phyloP scores from a whole-genome alignment of 2,888 invertebrate genomes.

The Drosophila kambysellisi region DNA sequence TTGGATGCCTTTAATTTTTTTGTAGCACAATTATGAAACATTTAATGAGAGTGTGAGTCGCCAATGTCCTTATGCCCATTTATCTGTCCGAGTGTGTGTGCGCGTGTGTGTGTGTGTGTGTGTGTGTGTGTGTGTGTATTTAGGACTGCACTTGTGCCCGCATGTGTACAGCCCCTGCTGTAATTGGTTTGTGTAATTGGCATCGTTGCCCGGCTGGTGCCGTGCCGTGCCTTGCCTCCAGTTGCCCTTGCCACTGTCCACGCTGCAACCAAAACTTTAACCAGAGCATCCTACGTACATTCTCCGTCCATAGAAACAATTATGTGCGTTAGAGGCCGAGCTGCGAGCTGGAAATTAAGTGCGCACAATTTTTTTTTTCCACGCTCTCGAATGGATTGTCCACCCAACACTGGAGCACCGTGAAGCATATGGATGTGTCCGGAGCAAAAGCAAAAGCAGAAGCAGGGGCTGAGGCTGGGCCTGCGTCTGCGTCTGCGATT shows the following conservation, averaged over 20 bases:
- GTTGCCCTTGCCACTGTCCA: not conserved
- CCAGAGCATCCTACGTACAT: slow-evolving; percentile 12
- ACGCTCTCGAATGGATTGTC: slow-evolving; percentile 8
- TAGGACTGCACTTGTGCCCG: slow-evolving; percentile 42
- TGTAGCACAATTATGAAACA: slow-evolving; percentile 45
- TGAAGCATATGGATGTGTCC: slow-evolving; percentile 10
- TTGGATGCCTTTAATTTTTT: slow-evolving; percentile 28
- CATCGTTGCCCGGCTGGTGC: slow-evolving; percentile 76
- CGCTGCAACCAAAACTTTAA: slow-evolving; percentile 15
- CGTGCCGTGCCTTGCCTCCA: slow-evolving; percentile 18
- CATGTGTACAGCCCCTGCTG: slow-evolving; percentile 69
- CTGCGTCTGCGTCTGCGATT: slow-evolving; percentile 4
- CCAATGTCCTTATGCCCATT: slow-evolving; percentile 30
- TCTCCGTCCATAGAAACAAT: slow-evolving; percentile 65
- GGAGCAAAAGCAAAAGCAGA: not conserved
- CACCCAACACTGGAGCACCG: not conserved
- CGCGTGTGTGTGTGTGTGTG: slow-evolving; percentile 2
- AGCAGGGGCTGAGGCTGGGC: not conserved
- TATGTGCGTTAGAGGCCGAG: slow-evolving; percentile 72
- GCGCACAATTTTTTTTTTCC: slow-evolving; percentile 45
- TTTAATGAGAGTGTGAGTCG: slow-evolving; percentile 63
- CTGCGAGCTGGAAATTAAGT: slow-evolving; percentile 66
- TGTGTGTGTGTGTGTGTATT: slow-evolving; percentile 27
- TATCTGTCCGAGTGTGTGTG: slow-evolving; percentile 2
- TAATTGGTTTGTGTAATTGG: slow-evolving; percentile 82